These are phyloP conservation scores for Varanus komodoensis DNA, from an alignment of 2,113 vertebrate species.

Conservation along the genomic window DNA sequence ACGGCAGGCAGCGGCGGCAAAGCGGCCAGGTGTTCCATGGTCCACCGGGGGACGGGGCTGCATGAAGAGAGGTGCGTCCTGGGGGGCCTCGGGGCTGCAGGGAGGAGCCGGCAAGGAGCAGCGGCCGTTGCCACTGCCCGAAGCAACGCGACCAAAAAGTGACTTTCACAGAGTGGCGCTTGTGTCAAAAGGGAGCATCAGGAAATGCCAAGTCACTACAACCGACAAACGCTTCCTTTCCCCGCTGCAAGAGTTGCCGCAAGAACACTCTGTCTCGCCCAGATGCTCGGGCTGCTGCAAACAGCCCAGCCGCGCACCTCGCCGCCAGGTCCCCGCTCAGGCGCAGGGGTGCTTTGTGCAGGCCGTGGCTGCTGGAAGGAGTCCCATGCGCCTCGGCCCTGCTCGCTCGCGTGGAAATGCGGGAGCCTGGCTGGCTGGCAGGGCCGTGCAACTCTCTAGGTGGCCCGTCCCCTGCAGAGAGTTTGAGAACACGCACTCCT, in stretches of 20 bases:
- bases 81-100: too few relatives aligned
- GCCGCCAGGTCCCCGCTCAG: too few relatives aligned
- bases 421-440: not conserved
- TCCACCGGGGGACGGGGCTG: not conserved
- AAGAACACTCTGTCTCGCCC: not conserved
- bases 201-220: slow-evolving; percentile 87
- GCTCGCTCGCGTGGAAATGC: not conserved
- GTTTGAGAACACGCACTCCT: not conserved
- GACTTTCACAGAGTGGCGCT: not conserved
- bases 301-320: too few relatives aligned
- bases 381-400: not conserved
- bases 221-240: slow-evolving; percentile 79
- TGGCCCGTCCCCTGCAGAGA: too few relatives aligned
- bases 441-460: not conserved
- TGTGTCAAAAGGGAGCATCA: slow-evolving; percentile 51
- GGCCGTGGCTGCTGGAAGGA: not conserved
- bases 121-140: too few relatives aligned
- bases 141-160: not conserved
- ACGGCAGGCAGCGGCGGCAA: too few relatives aligned
- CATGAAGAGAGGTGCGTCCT: not conserved
- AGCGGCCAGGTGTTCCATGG: not conserved
- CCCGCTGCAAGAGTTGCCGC: not conserved
- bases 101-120: too few relatives aligned
- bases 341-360: not conserved
- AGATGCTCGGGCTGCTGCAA: not conserved